Evolutionary conservation across 2,113 vertebrate species (phyloP), one percentile per base, ranked within the genome.

Genomic region (Tyrannus savana): DNA sequence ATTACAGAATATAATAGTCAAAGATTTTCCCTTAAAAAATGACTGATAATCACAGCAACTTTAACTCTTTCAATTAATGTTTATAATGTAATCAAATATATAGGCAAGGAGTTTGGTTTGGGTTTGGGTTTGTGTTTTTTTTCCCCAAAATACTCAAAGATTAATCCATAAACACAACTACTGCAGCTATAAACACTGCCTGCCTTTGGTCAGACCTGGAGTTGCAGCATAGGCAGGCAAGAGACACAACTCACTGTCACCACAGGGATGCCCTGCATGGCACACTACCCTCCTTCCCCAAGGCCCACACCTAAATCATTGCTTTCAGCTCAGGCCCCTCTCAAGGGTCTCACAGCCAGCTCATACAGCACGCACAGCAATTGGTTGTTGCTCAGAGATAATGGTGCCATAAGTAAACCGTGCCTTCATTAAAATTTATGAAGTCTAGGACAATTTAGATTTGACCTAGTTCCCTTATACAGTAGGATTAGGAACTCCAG

Each of bases 291-390:
- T 53, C 25, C n/a, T 24, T 41, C 25, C 5, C 17, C 7, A 10
- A 49, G 22, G 14, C 12, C 19, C 24, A 74, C 19, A 52, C 6
- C 14, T 33, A 8, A 8, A 10, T 19, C 46, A 31, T 33, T 1
- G 1, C 35, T 50, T 47, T 1, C 0, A 18, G 19, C 35, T 8
- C 7, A 14, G 50, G 28, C 22, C 13, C 8, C 27, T n/a, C 4
- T 0, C 0, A 0, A 44, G 30, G 33, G 19, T 64, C 53, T 60
- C n/a, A 24, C 12, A 52, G 33, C 37, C 59, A 44, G 24, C 37
- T 27, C 30, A 27, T 12, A 14, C 6, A 71, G 35, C 37, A 19
- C 0, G 0, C 19, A 19, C 15, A 52, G 39, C 23, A 47, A 23
- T 7, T 49, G 33, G 41, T 24, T 24, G 9, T 5, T 18, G 24